Evolutionary conservation across 2,888 invertebrate genomes (phyloP), one percentile per base, ranked within the genome.

Genomic region (Coelinius sp.): DNA sequence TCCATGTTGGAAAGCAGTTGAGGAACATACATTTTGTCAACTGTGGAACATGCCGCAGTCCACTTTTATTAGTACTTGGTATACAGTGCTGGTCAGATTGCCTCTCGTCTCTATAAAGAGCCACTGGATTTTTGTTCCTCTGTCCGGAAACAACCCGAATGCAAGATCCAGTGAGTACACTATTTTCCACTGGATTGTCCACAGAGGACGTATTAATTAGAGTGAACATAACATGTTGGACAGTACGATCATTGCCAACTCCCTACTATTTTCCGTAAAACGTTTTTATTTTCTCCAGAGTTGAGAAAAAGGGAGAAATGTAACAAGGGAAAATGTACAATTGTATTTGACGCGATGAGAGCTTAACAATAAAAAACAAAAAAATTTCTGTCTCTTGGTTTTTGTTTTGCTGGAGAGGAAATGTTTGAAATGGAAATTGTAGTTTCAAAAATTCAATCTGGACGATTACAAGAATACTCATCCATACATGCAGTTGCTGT

Each of bases 181-280:
- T 6, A 56, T 70, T 70, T 27, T 66, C 68, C 68, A 20, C 31
- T 59, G 70, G 62, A 76, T 73, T 71, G 68, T 38, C 52, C 76
- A 31, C 68, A 41, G 24, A 70, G 68, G 68, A 73, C 68, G 64
- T 73, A 74, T 70, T 76, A 73, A 74, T 76, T 69, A 70, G 72
- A 59, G 14, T 25, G 14, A 27, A 27, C 12, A 27, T 27, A 27
- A 6, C 14, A 27, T 27, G 24, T 10, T 20, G 22, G 2, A 52
- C 52, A 20, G 10, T 10, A 2, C 24, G 22, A 52, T 52, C 10
- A 22, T 24, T 24, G 24, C 52, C 20, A 22, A 52, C 22, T 52
- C 52, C 17, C 49, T 3, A 3, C 25, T 3, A 27, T 14, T 27
- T 56, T 27, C 24, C 27, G 27, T 8, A 17, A 56, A 27, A 35